Evolutionary conservation across 2,888 invertebrate genomes (phyloP), one percentile per base, ranked within the genome.

Genomic region (Apamea epomidion): DNA sequence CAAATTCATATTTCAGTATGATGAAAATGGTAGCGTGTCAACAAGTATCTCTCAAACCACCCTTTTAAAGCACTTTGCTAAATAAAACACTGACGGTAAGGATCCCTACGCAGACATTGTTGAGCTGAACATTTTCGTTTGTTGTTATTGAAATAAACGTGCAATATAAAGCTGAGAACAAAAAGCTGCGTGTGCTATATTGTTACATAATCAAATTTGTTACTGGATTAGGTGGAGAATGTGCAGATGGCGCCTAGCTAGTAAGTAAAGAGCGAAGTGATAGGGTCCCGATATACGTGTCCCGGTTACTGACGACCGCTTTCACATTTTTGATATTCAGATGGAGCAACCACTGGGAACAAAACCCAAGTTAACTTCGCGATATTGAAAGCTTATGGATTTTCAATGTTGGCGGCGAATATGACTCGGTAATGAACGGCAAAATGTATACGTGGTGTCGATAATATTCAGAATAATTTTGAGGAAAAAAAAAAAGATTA

Each of bases 331-430:
- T 96, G 97, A 97, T 96, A 97, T 97, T 97, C 97, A 97, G 97
- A 97, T 96, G 94, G 92, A 93, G 95, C 93, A 93, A 92, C 95
- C 95, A 94, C 93, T 94, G 95, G 95, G 96, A 97, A 96, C 96
- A 96, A 96, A 96, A 96, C 96, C 95, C 94, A 92, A 95, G 96
- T 95, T 96, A 96, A 95, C 95, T 95, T 93, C 92, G 91, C 94
- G 94, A 96, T 96, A 97, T 97, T 97, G 97, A 97, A 97, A 96
- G 95, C 95, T 97, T 97, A 97, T 97, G 95, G 96, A 95, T 96
- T 96, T 96, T 95, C 95, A 94, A 96, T 96, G 95, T 94, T 95
- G 93, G 93, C 93, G 91, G 93, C 91, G 93, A 93, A 93, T 94
- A 94, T 93, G 91, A 91, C 91, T 93, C 90, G 89, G 93, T 94